phyloP scores from a whole-genome alignment of 2,113 vertebrate genomes.

The Stegostoma tigrinum region DNA sequence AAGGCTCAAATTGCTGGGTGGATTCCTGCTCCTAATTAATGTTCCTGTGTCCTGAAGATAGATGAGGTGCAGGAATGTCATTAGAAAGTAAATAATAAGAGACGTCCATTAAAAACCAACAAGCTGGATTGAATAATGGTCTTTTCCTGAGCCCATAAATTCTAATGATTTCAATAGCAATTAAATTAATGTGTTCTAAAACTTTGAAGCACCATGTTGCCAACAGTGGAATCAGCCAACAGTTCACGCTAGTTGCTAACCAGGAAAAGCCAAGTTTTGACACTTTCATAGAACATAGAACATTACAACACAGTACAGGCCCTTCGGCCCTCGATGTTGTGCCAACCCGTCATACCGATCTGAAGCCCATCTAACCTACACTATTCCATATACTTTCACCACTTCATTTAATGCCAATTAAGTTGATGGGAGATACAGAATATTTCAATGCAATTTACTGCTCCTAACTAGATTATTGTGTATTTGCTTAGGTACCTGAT shows the following conservation, averaged over 20 bases:
- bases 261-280: not conserved
- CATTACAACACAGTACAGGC: no score
- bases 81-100: not conserved
- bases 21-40: no score
- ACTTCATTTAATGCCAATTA: not conserved
- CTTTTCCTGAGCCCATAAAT: not conserved
- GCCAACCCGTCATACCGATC: no score
- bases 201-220: not conserved
- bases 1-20: no score
- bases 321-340: no score
- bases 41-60: not conserved
- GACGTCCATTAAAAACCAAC: not conserved
- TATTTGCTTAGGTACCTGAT: constrained; percentile 75
- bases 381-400: no score
- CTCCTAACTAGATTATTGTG: not conserved
- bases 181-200: not conserved
- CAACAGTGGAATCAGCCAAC: not conserved
- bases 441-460: not conserved
- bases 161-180: not conserved
- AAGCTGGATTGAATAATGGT: not conserved
- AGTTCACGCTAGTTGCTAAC: not conserved
- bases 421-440: not conserved
- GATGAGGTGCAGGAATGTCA: not conserved
- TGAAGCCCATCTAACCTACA: no score
- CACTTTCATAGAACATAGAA: no score